Percentiles rank a stretch among this genome's conserved stretches.
Conservation (phyloP, 2,797 vertebrate species). For the Acrossocheilus fasciatus region DNA sequence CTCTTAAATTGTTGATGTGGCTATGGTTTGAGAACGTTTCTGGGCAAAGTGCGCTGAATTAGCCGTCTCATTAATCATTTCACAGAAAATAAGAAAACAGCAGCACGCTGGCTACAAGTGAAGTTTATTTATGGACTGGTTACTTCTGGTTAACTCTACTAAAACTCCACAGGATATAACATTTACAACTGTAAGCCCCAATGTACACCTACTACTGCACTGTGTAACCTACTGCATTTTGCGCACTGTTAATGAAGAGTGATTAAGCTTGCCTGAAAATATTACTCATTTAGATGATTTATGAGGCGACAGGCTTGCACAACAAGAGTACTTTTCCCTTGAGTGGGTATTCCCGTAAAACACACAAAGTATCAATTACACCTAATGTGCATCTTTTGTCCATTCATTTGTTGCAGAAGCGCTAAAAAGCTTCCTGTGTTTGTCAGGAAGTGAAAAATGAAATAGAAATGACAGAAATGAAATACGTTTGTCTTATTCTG, state of each 20-base stretch:
- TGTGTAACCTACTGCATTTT: not conserved
- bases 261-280: conserved; percentile 11
- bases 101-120: not conserved
- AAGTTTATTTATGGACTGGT: not conserved
- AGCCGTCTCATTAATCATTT: not conserved
- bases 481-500: not conserved
- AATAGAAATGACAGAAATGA: not conserved
- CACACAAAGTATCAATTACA: conserved; percentile 28
- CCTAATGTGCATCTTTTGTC: conserved; percentile 25
- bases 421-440: conserved; percentile 31
- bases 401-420: conserved; percentile 21
- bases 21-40: not conserved
- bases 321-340: not conserved
- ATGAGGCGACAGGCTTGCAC: not conserved
- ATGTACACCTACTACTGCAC: not conserved
- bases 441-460: not conserved
- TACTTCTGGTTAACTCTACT: not conserved
- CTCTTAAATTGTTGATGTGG: not conserved
- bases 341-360: conserved; percentile 27
- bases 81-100: not conserved
- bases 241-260: not conserved
- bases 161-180: not conserved
- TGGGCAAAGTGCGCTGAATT: not conserved
- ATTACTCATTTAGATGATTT: conserved; percentile 10
- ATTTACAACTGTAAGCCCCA: not conserved